Evolutionary conservation across 2,888 invertebrate genomes (phyloP).

Genomic region (Lasiommata megera): DNA sequence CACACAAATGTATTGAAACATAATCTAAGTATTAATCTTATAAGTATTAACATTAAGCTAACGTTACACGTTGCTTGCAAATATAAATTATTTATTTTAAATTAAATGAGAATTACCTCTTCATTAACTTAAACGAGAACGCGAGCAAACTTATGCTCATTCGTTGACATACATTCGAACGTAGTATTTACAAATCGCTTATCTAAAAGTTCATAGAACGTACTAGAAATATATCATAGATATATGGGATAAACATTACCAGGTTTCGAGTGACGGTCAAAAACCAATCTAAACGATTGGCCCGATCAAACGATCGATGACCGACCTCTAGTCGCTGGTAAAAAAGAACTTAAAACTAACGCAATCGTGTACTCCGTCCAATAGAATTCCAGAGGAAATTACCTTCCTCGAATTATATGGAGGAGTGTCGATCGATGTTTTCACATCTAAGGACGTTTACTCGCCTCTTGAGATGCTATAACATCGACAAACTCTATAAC

Average conservation of each 20-base stretch:
- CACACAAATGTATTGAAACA: constrained; percentile 20
- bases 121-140: constrained; percentile 26
- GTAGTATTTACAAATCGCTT: constrained; percentile 63
- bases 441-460: constrained; percentile 46
- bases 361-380: constrained; percentile 66
- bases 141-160: constrained; percentile 23
- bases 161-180: constrained; percentile 19
- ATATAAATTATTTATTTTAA: constrained; percentile 17
- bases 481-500: constrained; percentile 52
- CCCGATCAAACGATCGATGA: constrained; percentile 26
- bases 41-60: constrained; percentile 6
- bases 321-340: constrained; percentile 65
- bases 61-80: constrained; percentile 9
- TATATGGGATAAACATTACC: constrained; percentile 96
- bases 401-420: constrained; percentile 79
- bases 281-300: constrained; percentile 38
- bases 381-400: constrained; percentile 77
- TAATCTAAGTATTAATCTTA: not conserved
- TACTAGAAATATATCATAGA: constrained; percentile 98
- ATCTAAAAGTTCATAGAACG: constrained; percentile 94
- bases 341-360: constrained; percentile 64
- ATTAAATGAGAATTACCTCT: constrained; percentile 33
- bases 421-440: constrained; percentile 58
- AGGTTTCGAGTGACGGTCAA: constrained; percentile 69
- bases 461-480: constrained; percentile 41